Conservation (phyloP, 2,888 invertebrate genomes). For the Heliconius ismenius region DNA sequence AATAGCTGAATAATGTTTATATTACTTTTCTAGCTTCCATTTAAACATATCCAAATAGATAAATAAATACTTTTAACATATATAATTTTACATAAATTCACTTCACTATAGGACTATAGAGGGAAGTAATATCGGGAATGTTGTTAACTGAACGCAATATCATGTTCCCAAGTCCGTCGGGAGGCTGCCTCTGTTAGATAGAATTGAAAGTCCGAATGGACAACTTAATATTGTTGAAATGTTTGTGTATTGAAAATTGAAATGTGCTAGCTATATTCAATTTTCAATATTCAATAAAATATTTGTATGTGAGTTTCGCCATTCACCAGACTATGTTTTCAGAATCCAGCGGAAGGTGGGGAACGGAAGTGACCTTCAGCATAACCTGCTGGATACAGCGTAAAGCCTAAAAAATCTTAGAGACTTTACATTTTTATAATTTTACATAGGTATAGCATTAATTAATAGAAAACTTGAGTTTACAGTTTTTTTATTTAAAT, state of each 20-base stretch:
- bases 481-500: too few relatives aligned
- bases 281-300: not conserved
- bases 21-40: too few relatives aligned
- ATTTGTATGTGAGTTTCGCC: not conserved
- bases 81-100: not conserved
- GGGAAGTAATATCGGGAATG: constrained; percentile 10
- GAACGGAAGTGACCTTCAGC: too few relatives aligned
- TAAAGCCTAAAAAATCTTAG: too few relatives aligned
- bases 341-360: not conserved
- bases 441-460: not conserved
- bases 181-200: constrained; percentile 12
- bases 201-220: constrained; percentile 4
- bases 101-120: not conserved
- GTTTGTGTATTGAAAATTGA: not conserved
- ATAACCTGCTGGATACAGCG: too few relatives aligned
- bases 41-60: too few relatives aligned
- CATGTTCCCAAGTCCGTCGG: constrained; percentile 18
- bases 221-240: constrained; percentile 15
- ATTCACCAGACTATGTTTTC: not conserved
- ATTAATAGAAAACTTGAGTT: not conserved
- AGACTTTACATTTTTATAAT: too few relatives aligned
- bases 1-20: too few relatives aligned
- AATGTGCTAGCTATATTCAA: not conserved
- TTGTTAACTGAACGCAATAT: constrained; percentile 17
- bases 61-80: not conserved